phyloP scores from a whole-genome alignment of 2,888 invertebrate species.

The Hypsopygia costalis region DNA sequence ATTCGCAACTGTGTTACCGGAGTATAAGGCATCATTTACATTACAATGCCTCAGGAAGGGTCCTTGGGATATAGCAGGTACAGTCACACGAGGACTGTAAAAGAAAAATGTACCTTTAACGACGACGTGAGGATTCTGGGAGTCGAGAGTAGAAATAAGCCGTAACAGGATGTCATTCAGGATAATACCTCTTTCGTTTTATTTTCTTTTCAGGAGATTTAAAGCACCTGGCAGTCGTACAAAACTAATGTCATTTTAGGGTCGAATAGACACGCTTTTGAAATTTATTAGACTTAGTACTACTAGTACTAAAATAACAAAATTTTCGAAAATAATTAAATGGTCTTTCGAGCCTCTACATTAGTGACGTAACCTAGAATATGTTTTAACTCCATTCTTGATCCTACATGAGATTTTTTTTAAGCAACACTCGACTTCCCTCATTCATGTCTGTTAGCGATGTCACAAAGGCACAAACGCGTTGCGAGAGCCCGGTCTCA shows the following conservation, averaged over 20 bases:
- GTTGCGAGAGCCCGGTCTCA: slow-evolving; percentile 37
- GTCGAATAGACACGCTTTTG: not conserved
- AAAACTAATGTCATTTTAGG: slow-evolving; percentile 5
- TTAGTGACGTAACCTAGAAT: not conserved
- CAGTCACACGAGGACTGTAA: slow-evolving; percentile 69
- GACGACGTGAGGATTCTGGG: slow-evolving; percentile 71
- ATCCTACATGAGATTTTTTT: slow-evolving; percentile 23
- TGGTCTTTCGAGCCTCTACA: not conserved
- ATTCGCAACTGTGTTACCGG: slow-evolving; percentile 70
- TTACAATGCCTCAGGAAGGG: slow-evolving; percentile 55
- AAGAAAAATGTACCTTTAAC: slow-evolving; percentile 81
- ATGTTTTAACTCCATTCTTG: not conserved
- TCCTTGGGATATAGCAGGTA: slow-evolving; percentile 65
- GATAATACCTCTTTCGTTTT: slow-evolving; percentile 71
- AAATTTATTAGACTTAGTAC: not conserved
- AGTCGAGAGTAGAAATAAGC: slow-evolving; percentile 75
- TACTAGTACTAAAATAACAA: not conserved
- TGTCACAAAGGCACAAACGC: slow-evolving; percentile 42
- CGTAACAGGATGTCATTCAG: slow-evolving; percentile 77
- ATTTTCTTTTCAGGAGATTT: slow-evolving; percentile 53
- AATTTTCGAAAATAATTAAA: not conserved
- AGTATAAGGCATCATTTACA: slow-evolving; percentile 69
- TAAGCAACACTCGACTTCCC: slow-evolving; percentile 27
- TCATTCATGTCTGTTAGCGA: slow-evolving; percentile 41
- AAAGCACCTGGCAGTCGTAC: slow-evolving; percentile 27